Base-by-base conservation (phyloP, 2,113 vertebrate genomes). In the Motacilla alba region DNA sequence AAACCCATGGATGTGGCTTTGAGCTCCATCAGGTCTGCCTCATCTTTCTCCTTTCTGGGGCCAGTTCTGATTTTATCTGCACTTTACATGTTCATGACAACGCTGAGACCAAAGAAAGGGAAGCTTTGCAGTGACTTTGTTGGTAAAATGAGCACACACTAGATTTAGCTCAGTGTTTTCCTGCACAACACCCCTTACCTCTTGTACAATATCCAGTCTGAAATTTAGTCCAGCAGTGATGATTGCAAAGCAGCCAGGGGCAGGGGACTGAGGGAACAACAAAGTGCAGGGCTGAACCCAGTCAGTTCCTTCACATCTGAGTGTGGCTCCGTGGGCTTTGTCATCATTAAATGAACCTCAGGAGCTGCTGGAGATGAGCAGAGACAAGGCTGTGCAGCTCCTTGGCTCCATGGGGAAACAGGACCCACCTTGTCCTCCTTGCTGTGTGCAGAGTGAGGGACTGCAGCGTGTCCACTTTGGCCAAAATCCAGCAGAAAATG, bases 211-310 rank as follows among this genome's bases (percentile, higher is more conserved):
- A 68, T 76, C 73, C 83, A 95, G 64, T 53, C 55, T 68, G 94
- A 74, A 90, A 74, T 44, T 24, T 9, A 83, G 31, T 56, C 9
- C 87, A 78, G 83, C 82, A 46, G 89, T 69, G 83, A 94, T 76
- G 91, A 96, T 27, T 46, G 50, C 52, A 11, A 19, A 49, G 46
- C 73, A 87, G 94, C 94, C 90, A 8, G 77, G 72, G 95, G 94
- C 93, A 30, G 9, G 12, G 26, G 11, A 39, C 46, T 13, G 75
- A 56, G 75, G 76, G 89, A 93, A 52, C 41, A 78, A 13, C 75
- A 43, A 49, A 89, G 27, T 15, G 81, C 69, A 77, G 24, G 3
- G 22, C 72, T 82, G 90, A 79, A 17, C 90, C 46, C 28, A 89
- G 67, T 89, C 90, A 90, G 24, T 24, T 93, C 85, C 94, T 83